These are phyloP conservation scores for Oscheius sp. DNA, from an alignment of 1,140 invertebrate genomes.

Conservation along the genomic window DNA sequence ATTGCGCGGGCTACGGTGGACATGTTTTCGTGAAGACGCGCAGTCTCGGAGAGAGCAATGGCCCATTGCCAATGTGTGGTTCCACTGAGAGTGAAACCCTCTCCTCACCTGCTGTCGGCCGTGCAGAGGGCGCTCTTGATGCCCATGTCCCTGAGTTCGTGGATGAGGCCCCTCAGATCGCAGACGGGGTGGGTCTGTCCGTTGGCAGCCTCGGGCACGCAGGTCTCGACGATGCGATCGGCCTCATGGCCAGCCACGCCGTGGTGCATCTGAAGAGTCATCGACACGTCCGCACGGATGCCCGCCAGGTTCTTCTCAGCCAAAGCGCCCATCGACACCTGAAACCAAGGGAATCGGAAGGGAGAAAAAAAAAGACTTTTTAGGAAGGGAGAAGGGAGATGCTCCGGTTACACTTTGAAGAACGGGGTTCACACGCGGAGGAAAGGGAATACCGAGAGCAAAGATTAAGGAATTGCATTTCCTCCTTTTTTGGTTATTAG, in stretches of 20 bases:
- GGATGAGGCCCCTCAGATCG: conserved; percentile 21
- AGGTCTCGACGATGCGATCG: conserved; percentile 2
- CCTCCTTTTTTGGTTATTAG: too few relatives aligned
- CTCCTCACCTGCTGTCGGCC: conserved; percentile 24
- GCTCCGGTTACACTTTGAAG: neutral
- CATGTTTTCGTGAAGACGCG: too few relatives aligned
- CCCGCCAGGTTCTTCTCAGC: conserved; percentile 36
- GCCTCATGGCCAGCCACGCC: conserved; percentile 13
- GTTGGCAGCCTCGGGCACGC: conserved; percentile 26
- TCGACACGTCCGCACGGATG: conserved; percentile 31
- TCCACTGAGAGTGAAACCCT: too few relatives aligned
- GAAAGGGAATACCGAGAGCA: too few relatives aligned
- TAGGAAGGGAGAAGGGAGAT: too few relatives aligned
- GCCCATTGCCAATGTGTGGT: neutral
- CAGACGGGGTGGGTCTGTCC: conserved; percentile 27
- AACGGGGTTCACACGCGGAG: neutral
- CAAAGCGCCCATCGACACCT: conserved; percentile 37
- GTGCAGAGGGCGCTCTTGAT: conserved; percentile 34
- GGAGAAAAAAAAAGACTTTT: neutral
- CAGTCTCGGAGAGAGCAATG: neutral
- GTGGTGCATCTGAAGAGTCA: conserved; percentile 33
- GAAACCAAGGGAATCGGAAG: too few relatives aligned
- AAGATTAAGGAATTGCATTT: too few relatives aligned
- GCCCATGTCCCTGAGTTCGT: conserved; percentile 9
- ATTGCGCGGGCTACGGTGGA: too few relatives aligned